These are phyloP conservation scores for Yponomeuta evonymella DNA, from an alignment of 2,888 invertebrate species.

Conservation along the genomic window DNA sequence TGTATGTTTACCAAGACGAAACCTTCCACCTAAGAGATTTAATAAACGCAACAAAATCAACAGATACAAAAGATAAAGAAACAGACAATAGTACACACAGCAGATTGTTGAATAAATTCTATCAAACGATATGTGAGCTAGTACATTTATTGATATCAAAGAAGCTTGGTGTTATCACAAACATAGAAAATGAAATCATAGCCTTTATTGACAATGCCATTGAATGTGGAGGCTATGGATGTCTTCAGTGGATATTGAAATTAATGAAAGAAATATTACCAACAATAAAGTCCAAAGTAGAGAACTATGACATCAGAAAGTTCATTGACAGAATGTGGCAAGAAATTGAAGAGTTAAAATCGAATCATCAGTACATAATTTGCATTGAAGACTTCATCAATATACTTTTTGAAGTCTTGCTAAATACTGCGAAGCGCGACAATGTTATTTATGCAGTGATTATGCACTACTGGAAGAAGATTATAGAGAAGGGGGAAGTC, in stretches of 20 bases:
- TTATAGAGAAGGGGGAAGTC: slow-evolving; percentile 51
- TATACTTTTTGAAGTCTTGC: slow-evolving; percentile 44
- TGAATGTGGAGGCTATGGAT: slow-evolving; percentile 67
- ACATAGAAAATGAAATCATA: slow-evolving; percentile 32
- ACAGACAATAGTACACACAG: slow-evolving; percentile 42
- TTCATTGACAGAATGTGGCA: slow-evolving; percentile 57
- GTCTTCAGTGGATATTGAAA: slow-evolving; percentile 55
- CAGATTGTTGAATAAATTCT: slow-evolving; percentile 47
- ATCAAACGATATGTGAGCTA: slow-evolving; percentile 53
- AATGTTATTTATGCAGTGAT: slow-evolving; percentile 35
- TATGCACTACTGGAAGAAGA: slow-evolving; percentile 42
- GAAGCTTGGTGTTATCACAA: slow-evolving; percentile 22
- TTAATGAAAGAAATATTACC: slow-evolving; percentile 47
- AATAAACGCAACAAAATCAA: slow-evolving; percentile 31
- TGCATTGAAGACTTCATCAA: slow-evolving; percentile 59
- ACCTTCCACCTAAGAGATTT: slow-evolving; percentile 27
- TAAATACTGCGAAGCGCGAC: slow-evolving; percentile 41
- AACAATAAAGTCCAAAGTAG: slow-evolving; percentile 29
- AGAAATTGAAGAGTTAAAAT: slow-evolving; percentile 65
- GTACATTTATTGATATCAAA: slow-evolving; percentile 34
- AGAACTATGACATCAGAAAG: slow-evolving; percentile 38
- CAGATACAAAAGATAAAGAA: slow-evolving; percentile 29
- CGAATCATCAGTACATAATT: slow-evolving; percentile 55
- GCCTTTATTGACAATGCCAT: slow-evolving; percentile 46
- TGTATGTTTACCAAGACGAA: background rate